phyloP scores from a whole-genome alignment of 1,140 invertebrate species.

The Pseudomyrmex pallidus region DNA sequence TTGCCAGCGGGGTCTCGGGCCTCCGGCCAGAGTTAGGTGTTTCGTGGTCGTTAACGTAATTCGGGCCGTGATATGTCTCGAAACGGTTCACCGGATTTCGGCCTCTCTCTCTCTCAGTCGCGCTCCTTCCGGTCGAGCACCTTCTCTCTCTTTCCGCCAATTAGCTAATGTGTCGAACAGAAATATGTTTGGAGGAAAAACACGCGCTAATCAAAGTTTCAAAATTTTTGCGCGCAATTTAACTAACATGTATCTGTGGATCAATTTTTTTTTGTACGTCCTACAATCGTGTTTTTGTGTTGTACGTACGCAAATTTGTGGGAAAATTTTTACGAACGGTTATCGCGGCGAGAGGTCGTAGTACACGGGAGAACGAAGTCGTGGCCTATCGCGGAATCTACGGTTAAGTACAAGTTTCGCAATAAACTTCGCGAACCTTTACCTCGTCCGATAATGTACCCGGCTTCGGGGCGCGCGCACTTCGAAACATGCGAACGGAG shows the following conservation, averaged over 20 bases:
- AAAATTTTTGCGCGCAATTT: slow-evolving; percentile 47
- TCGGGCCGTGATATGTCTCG: slow-evolving; percentile 41
- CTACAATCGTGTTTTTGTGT: not conserved
- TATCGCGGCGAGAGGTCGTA: slow-evolving; percentile 9
- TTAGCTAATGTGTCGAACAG: slow-evolving; percentile 67
- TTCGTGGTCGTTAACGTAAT: slow-evolving; percentile 66
- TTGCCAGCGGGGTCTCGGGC: slow-evolving; percentile 6
- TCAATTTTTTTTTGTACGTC: too few relatives aligned
- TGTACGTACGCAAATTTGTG: too few relatives aligned
- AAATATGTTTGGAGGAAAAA: slow-evolving; percentile 58
- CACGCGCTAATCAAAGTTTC: slow-evolving; percentile 7
- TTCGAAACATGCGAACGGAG: slow-evolving; percentile 44
- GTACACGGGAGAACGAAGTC: slow-evolving; percentile 18
- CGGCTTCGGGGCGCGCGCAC: slow-evolving; percentile 15
- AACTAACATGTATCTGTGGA: slow-evolving; percentile 48
- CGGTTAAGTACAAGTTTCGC: slow-evolving; percentile 60
- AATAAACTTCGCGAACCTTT: slow-evolving; percentile 62
- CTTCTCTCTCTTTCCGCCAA: slow-evolving; percentile 32
- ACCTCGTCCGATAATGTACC: slow-evolving; percentile 52
- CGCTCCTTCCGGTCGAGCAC: slow-evolving; percentile 1
- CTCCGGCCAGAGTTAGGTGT: slow-evolving; percentile 54
- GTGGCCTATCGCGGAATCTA: slow-evolving; percentile 51
- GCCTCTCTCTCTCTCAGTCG: not conserved
- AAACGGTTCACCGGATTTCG: slow-evolving; percentile 24
- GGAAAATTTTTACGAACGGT: slow-evolving; percentile 14